These are phyloP conservation scores for Antennarius maculatus DNA, from an alignment of 2,797 vertebrate species.

Conservation along the genomic window DNA sequence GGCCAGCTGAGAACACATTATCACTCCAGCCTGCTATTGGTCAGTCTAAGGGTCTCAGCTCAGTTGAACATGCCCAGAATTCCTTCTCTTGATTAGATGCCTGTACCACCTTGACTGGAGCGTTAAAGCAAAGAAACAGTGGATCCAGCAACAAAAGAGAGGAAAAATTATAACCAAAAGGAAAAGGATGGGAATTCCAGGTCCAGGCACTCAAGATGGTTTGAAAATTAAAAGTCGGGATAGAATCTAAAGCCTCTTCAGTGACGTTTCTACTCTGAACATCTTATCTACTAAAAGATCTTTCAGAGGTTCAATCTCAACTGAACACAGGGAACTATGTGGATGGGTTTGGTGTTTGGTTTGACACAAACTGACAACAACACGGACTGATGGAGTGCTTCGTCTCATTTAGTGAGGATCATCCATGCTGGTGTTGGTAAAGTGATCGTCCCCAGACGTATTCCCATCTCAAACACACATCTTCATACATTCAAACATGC, in stretches of 20 bases:
- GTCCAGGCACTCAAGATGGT: no score
- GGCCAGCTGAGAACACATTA: neutral
- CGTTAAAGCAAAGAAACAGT: neutral
- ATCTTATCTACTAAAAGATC: neutral
- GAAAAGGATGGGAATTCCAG: no score
- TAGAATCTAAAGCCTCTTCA: no score
- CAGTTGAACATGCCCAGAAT: neutral
- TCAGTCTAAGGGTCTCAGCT: neutral
- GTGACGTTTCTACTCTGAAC: neutral
- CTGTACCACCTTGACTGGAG: neutral
- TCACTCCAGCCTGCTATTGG: neutral
- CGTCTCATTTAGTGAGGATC: conserved; percentile 46
- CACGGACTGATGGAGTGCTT: conserved; percentile 25
- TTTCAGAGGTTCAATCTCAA: neutral
- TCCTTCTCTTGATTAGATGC: neutral
- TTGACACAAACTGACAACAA: conserved; percentile 16
- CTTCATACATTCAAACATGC: neutral
- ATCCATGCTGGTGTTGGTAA: conserved; percentile 52
- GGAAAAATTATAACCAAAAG: no score
- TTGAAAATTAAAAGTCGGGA: no score
- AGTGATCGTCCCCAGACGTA: conserved; percentile 30
- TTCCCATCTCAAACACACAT: conserved; percentile 4
- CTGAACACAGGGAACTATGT: conserved; percentile 5
- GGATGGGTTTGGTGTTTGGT: conserved; percentile 26
- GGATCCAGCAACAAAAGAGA: neutral